Evolutionary conservation across 2,888 invertebrate genomes (phyloP).

Genomic region (Machimus atricapillus): DNA sequence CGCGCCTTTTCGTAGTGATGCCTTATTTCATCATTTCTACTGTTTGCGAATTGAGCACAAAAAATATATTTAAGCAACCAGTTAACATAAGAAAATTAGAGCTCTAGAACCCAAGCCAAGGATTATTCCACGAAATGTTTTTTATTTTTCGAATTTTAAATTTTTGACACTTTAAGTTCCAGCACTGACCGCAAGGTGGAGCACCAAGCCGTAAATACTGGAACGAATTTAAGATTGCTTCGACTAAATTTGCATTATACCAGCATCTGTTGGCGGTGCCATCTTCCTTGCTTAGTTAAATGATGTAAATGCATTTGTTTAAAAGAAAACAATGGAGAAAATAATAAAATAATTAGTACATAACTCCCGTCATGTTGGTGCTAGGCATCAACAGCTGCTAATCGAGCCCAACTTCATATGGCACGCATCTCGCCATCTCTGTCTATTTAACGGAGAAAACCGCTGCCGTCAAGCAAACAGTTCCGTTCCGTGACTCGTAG

Average conservation of each 20-base stretch:
- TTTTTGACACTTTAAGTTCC: not conserved
- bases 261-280: not conserved
- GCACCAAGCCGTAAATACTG: not conserved
- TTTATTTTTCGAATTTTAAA: slow-evolving; percentile 35
- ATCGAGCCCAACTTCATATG: not conserved
- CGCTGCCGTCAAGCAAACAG: slow-evolving; percentile 12
- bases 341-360: not conserved
- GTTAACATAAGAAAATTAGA: not conserved
- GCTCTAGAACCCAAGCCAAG: not conserved
- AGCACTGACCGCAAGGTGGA: not conserved
- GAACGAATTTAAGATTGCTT: not conserved
- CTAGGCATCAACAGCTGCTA: not conserved
- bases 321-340: not conserved
- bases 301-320: not conserved
- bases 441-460: not conserved
- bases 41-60: not conserved
- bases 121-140: not conserved
- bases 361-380: not conserved
- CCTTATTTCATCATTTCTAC: not conserved
- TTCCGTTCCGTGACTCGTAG: not conserved
- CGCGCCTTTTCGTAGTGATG: not conserved
- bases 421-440: not conserved
- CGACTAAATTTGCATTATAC: not conserved
- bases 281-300: not conserved
- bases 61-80: not conserved